Base-by-base conservation (phyloP, 2,888 invertebrate genomes). In the Timema podura region DNA sequence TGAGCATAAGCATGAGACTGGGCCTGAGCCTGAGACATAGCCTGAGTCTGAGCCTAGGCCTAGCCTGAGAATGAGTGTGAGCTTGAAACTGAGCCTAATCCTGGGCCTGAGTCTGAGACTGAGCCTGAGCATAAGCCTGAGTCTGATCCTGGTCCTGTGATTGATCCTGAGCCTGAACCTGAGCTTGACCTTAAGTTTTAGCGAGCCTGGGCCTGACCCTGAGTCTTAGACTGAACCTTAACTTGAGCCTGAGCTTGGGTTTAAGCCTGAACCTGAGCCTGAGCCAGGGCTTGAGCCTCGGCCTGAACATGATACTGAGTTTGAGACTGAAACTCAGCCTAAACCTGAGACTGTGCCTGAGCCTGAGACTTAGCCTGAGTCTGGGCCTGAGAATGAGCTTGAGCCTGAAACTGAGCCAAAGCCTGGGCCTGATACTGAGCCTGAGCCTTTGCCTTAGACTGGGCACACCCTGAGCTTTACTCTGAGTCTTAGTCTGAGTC, bases 401-500 rank as follows among this genome's bases (percentile, higher is more conserved):
- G 76, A 65, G 71, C 72, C 73, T 74, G 73, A 64, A 72, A 68
- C 74, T 75, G 76, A 48, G 66, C 73, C 70, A 76, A 76, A 54
- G 71, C 70, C 65, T 76, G 72, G 30, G 71, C 68, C 69, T 73
- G 71, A 48, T 69, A 69, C 61, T 74, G 75, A 61, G 68, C 73
- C 70, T 61, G 61, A 15, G 9, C 16, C 10, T 61, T 9, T 9
- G 15, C 16, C 61, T 61, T 9, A 15, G 15, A 9, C 10, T 76
- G 79, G 65, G 74, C 75, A 75, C 77, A 76, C 76, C 76, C 71
- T 78, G 77, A 73, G 76, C 76, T 74, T 81, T 80, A 15, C 9
- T 15, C 61, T 61, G 61, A 15, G 15, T 15, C 61, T n/a, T n/a
- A n/a, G 49, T 30, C 16, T 10, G 65, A 11, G 11, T 44, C 30